Evolutionary conservation across 2,888 invertebrate genomes (phyloP), one percentile per base, ranked within the genome.

Genomic region (Platerodrilus igneus): DNA sequence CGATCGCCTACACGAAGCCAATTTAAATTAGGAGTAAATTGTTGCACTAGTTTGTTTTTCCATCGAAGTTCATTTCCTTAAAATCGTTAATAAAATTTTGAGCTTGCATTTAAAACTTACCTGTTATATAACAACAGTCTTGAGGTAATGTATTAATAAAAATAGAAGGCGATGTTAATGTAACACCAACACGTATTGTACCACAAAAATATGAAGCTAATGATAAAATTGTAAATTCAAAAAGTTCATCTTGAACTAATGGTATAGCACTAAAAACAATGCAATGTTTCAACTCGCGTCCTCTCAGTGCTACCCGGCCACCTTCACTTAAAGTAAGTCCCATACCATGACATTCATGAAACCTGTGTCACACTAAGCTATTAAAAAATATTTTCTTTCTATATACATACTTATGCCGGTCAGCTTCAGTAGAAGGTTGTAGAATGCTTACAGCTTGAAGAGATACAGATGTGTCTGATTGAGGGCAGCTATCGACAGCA

Each of bases 1-100:
- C 84, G 75, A 65, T 89, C 89, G 1, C 86, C 87, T 0, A 79
- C 78, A 15, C 86, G 78, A 8, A 94, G 68, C 82, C 91, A 88
- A 51, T 89, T 86, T 50, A 93, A 74, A 52, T 77, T 81, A 3
- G 81, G 79, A 29, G 79, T 77, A 57, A 82, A 84, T 38, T 81
- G 75, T 56, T 79, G 80, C 17, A 86, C 60, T 13, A 81, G 68
- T 47, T 74, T 73, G 7, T 79, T 79, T 62, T 81, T 83, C 51
- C 79, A 78, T 34, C 77, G 73, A 3, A 88, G 75, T 65, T 86
- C 82, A 57, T 83, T 83, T 4, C 79, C 81, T n/a, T n/a, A n/a
- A n/a, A 21, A 21, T 5, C 8, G 9, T n/a, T 21, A n/a, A n/a
- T 9, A 21, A 21, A 21, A 9, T 21, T 21, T n/a, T n/a, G 9